A percentile compares a stretch with the other conserved stretches of the same genome.
Conservation (phyloP, 1,140 invertebrate species). For the Lerema accius region DNA sequence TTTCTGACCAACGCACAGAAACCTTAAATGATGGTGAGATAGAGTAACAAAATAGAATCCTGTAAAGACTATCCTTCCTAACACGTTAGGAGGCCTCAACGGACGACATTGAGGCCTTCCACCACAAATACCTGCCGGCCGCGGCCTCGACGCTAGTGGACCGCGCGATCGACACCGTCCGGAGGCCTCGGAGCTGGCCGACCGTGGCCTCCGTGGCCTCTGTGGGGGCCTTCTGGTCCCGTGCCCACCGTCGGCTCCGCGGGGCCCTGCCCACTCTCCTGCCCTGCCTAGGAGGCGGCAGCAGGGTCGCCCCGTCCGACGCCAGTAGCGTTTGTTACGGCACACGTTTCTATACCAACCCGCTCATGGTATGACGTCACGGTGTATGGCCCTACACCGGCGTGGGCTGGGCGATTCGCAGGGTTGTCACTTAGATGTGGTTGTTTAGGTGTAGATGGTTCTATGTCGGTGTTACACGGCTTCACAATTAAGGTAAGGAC, state of each 20-base stretch:
- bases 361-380: conserved; percentile 69
- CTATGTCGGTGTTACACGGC: not conserved
- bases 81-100: conserved; percentile 14
- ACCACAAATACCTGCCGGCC: conserved; percentile 58
- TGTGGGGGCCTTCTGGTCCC: conserved; percentile 43
- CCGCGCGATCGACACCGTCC: conserved; percentile 42
- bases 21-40: too few relatives aligned
- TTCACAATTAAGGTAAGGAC: not conserved
- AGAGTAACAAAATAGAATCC: not conserved
- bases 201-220: not conserved
- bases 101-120: conserved; percentile 17
- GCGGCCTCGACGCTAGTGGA: conserved; percentile 53
- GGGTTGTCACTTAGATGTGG: conserved; percentile 34
- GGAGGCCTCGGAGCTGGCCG: conserved; percentile 37
- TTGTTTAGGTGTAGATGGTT: conserved; percentile 1
- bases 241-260: conserved; percentile 44
- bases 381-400: conserved; percentile 46
- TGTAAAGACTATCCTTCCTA: conserved; percentile 4
- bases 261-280: conserved; percentile 48
- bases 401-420: conserved; percentile 41
- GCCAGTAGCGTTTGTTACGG: conserved; percentile 55
- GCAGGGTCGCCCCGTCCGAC: conserved; percentile 61
- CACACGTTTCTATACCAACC: conserved; percentile 64
- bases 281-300: conserved; percentile 55
- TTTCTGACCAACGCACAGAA: too few relatives aligned